Percentiles rank a stretch among this genome's conserved stretches.
These are phyloP conservation scores for Strigamia maritima DNA, from an alignment of 2,888 invertebrate species.

Conservation along the genomic window DNA sequence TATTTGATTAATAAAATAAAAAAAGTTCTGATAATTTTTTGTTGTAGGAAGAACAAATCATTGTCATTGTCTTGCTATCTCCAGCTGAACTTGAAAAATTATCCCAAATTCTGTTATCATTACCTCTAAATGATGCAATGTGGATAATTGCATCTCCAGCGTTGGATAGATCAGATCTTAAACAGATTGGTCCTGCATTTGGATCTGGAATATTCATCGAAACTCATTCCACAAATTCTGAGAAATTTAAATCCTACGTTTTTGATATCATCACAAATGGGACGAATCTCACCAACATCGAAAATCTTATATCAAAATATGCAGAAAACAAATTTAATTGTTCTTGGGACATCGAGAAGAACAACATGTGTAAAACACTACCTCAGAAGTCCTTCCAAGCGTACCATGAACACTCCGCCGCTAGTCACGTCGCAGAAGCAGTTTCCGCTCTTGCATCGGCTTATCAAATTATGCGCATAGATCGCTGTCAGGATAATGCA, in stretches of 20 bases:
- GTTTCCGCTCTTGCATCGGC: slow-evolving; percentile 46
- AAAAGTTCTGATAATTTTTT: background rate
- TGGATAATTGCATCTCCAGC: slow-evolving; percentile 40
- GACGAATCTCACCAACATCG: background rate
- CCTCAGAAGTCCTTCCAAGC: background rate
- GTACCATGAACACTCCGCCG: slow-evolving; percentile 39
- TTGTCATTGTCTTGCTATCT: background rate
- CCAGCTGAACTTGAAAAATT: slow-evolving; percentile 9
- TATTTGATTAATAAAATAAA: too few relatives aligned
- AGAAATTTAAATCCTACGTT: slow-evolving; percentile 45
- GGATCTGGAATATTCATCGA: slow-evolving; percentile 43
- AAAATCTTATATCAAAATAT: too few relatives aligned
- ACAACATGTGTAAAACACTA: too few relatives aligned
- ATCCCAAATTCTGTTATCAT: background rate
- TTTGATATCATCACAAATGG: background rate
- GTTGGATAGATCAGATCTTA: slow-evolving; percentile 21
- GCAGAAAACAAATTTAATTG: background rate
- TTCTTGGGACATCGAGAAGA: background rate
- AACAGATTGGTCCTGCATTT: background rate
- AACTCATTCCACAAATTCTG: slow-evolving; percentile 45
- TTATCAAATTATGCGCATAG: slow-evolving; percentile 48
- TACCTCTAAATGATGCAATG: background rate
- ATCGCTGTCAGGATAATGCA: slow-evolving; percentile 42
- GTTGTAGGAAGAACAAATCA: background rate
- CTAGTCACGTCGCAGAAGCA: slow-evolving; percentile 41